Conservation (phyloP, 2,113 vertebrate genomes). For the Ophiodon elongatus region DNA sequence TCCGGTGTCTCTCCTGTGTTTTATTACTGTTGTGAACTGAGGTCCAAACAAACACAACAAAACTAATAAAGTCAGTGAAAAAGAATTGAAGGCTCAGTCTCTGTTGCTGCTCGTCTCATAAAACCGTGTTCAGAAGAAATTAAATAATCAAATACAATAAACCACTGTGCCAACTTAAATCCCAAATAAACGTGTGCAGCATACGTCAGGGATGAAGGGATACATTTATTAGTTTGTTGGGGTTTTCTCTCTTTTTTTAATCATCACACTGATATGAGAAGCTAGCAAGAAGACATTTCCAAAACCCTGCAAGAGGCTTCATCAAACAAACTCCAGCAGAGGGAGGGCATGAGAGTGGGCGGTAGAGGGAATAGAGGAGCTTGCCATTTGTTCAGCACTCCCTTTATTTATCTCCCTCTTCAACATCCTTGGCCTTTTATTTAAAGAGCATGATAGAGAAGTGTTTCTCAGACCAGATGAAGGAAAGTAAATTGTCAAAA, state of each 20-base stretch:
- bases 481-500: not conserved
- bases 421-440: not conserved
- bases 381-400: not conserved
- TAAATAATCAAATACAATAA: slow-evolving; percentile 55
- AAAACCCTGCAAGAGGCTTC: slow-evolving; percentile 17
- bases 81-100: slow-evolving; percentile 45
- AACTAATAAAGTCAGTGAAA: slow-evolving; percentile 55
- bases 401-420: slow-evolving; percentile 7
- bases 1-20: slow-evolving; percentile 28
- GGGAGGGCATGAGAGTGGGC: not conserved
- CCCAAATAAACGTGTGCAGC: not conserved
- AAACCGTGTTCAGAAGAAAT: slow-evolving; percentile 51
- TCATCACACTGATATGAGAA: slow-evolving; percentile 38
- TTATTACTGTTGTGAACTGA: slow-evolving; percentile 44
- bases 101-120: slow-evolving; percentile 29
- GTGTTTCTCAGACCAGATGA: not conserved
- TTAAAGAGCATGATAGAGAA: slow-evolving; percentile 1
- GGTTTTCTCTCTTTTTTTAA: slow-evolving; percentile 4
- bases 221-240: not conserved
- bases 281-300: slow-evolving; percentile 38
- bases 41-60: slow-evolving; percentile 33
- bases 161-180: slow-evolving; percentile 43
- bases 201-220: slow-evolving; percentile 4
- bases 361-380: not conserved
- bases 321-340: slow-evolving; percentile 42